Conservation (phyloP, 2,113 vertebrate genomes). For the Pantherophis guttatus region DNA sequence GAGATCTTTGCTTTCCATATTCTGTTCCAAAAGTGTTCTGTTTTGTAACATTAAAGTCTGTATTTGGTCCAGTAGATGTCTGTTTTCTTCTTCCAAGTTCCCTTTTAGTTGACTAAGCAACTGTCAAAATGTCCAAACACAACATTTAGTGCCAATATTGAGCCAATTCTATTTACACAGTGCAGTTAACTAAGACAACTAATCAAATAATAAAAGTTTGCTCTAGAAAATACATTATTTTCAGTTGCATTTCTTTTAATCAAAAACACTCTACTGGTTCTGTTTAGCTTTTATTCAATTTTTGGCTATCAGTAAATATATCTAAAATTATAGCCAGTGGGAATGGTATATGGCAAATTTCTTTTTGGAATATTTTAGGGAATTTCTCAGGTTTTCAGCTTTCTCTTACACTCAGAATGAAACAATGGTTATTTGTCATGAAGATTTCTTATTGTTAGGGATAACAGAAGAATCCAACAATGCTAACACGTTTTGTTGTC, state of each 20-base stretch:
- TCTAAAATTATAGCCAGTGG: not conserved
- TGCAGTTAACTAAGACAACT: not conserved
- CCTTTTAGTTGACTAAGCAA: conserved; percentile 96
- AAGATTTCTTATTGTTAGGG: not conserved
- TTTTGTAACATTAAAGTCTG: conserved; percentile 98
- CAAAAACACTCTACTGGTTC: not conserved
- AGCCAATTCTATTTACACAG: not conserved
- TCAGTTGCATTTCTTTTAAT: not conserved
- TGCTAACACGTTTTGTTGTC: not conserved
- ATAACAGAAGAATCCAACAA: not conserved
- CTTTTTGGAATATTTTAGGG: not conserved
- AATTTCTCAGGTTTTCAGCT: not conserved
- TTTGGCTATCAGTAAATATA: not conserved
- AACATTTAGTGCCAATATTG: conserved; percentile 7
- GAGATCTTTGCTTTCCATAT: conserved; percentile 99
- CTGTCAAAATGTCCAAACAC: conserved; percentile 71
- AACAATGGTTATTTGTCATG: not conserved
- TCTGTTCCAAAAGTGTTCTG: conserved; percentile 93
- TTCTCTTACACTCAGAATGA: not conserved
- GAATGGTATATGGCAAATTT: not conserved
- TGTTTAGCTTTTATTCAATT: not conserved
- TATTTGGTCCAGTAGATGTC: conserved; percentile 95
- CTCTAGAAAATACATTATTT: not conserved
- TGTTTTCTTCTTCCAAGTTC: conserved; percentile 97
- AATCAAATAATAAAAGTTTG: not conserved